Base-by-base conservation (phyloP, 2,797 vertebrate species). In the Heterohyrax brucei region DNA sequence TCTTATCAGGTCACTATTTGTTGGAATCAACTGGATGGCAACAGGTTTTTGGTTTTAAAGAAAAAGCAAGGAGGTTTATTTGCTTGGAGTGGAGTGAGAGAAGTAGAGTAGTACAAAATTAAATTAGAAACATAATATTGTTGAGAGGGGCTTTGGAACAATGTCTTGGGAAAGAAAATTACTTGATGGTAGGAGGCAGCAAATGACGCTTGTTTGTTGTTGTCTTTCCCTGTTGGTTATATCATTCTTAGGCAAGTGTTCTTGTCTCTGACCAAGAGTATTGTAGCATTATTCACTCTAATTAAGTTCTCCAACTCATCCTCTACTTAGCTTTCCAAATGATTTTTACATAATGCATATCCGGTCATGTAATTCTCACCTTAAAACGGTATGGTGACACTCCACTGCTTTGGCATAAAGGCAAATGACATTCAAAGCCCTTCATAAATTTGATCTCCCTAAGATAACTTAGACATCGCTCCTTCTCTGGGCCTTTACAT, bases 181-280 rank as follows among this genome's bases (percentile, higher is more conserved):
- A 24, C 3, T 19, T 91, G 56, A 84, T 80, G 59, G 21, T 1
- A 33, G 4, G 26, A 75, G 30, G 19, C 39, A 84, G 56, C 39
- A 61, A 56, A 78, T 83, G 56, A 73, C 30, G 66, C 12, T 14
- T 89, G 9, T 84, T 92, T 85, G 24, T 8, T 33, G 44, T 21
- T 68, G 33, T 84, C 53, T 44, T 30, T 84, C 64, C 18, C 8
- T 66, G 6, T 94, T 28, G 7, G 2, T 66, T 77, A 6, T 91
- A 1, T 62, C 89, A 75, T 88, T 92, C n/a, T 75, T 89, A n/a
- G 39, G 50, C 26, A 92, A 61, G 68, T 85, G n/a, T 68, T 80
- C 39, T 84, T 4, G 68, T 62, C 84, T 85, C 66, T 92, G 86
- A 75, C 59, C n/a, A 85, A 19, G 33, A 88, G 13, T 80, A 21